Percentiles rank a stretch among this genome's conserved stretches.
Conservation (phyloP, 2,888 invertebrate genomes). For the Megaustenia siamemsis region DNA sequence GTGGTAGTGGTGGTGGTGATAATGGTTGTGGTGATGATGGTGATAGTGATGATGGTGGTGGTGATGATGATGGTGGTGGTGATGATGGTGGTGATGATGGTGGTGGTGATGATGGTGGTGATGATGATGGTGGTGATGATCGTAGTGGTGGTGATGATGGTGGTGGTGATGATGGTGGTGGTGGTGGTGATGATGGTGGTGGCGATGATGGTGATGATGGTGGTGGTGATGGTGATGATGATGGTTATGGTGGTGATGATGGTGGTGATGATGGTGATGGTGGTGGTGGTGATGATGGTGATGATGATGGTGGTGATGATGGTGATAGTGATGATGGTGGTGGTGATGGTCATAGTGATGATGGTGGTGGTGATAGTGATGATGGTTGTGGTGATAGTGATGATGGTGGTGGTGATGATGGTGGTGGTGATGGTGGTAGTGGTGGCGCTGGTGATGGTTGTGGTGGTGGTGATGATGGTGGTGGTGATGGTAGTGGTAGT, state of each 20-base stretch:
- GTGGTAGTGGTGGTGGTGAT: background rate
- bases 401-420: background rate
- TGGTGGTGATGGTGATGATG: background rate
- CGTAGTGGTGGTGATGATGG: no score
- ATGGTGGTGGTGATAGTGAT: no score
- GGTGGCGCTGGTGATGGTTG: no score
- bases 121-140: background rate
- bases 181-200: background rate
- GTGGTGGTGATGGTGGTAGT: background rate
- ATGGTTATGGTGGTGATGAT: no score
- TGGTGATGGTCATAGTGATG: no score
- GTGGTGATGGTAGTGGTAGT: slow-evolving; percentile 11
- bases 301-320: slow-evolving; percentile 30
- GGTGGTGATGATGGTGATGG: background rate
- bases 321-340: slow-evolving; percentile 37
- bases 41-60: background rate
- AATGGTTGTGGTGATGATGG: no score
- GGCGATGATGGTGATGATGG: background rate
- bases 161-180: background rate
- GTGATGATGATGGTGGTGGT: slow-evolving; percentile 9
- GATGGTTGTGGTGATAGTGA: slow-evolving; percentile 33
- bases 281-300: slow-evolving; percentile 28
- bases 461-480: no score
- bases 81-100: no score
- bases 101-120: background rate